A percentile compares a stretch with the other conserved stretches of the same genome.
phyloP scores from a whole-genome alignment of 2,797 vertebrate species.

The Phylloscopus collybita region DNA sequence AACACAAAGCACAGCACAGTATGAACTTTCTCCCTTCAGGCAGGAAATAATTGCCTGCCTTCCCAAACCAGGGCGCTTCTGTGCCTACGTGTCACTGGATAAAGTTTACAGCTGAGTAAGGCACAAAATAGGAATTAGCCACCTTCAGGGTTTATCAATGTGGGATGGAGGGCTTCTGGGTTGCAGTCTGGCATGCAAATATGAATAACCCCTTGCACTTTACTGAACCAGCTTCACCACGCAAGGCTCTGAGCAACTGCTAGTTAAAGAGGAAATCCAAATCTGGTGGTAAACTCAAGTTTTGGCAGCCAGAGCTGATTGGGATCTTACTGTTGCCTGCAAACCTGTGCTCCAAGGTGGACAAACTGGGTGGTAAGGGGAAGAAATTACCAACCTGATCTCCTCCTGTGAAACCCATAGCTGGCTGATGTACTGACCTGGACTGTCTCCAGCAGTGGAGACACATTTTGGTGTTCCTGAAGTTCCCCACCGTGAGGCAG shows the following conservation, averaged over 20 bases:
- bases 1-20: constrained; percentile 34
- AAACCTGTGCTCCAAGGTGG: background rate
- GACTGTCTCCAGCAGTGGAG: background rate
- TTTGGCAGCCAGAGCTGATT: background rate
- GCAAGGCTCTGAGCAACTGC: background rate
- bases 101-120: constrained; percentile 37
- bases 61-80: constrained; percentile 49
- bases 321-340: background rate
- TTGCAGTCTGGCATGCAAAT: background rate
- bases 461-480: background rate
- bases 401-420: background rate
- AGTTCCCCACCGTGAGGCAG: no score
- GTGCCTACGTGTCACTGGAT: background rate
- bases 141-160: background rate
- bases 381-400: background rate
- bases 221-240: background rate
- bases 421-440: background rate
- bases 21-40: constrained; percentile 66
- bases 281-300: background rate
- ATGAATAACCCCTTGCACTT: background rate
- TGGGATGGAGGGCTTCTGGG: background rate
- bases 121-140: background rate
- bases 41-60: constrained; percentile 67
- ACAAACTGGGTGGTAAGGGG: background rate
- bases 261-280: background rate